phyloP scores from a whole-genome alignment of 2,888 invertebrate species.

The Trachelus tabidus region DNA sequence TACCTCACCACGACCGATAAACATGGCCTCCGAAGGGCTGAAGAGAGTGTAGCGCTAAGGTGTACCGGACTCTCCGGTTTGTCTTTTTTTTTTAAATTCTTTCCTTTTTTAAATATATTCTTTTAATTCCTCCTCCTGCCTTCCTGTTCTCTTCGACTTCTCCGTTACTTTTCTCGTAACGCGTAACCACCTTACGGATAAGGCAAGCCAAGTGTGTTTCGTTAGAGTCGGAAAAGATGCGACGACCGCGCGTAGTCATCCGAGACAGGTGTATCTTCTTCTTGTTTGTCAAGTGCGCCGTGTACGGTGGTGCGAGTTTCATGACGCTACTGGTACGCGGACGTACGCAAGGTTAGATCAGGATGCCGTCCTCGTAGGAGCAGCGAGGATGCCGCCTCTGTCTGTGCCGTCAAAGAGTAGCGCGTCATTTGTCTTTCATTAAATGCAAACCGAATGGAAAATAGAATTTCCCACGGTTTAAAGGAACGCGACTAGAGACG shows the following conservation, averaged over 20 bases:
- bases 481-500: background rate
- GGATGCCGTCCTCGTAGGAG: slow-evolving; percentile 2
- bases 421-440: slow-evolving; percentile 9
- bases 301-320: background rate
- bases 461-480: background rate
- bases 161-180: background rate
- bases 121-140: background rate
- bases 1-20: background rate
- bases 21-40: background rate
- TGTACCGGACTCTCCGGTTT: background rate
- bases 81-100: background rate
- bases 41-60: background rate
- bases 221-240: background rate
- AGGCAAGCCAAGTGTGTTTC: background rate
- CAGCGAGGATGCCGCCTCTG: slow-evolving; percentile 3
- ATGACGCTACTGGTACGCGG: background rate
- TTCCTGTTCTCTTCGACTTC: background rate
- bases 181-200: background rate
- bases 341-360: background rate
- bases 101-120: background rate
- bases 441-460: slow-evolving; percentile 6
- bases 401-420: slow-evolving; percentile 9
- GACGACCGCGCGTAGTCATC: background rate
- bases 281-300: background rate
- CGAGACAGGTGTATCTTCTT: background rate